phyloP scores from a whole-genome alignment of 2,888 invertebrate species.

The Halocaridina rubra region DNA sequence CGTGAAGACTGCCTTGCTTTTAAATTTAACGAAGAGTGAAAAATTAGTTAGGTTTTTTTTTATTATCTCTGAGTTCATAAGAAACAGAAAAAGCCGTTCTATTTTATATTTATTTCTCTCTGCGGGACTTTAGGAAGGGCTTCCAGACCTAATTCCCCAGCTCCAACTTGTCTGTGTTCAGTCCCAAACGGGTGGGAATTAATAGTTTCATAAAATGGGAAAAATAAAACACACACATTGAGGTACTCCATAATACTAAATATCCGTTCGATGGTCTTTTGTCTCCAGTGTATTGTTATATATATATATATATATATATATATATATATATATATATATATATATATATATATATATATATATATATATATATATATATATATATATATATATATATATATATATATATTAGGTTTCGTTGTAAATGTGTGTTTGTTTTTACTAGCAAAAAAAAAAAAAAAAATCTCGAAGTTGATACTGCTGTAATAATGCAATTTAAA shows the following conservation, averaged over 20 bases:
- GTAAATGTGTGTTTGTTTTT: not conserved
- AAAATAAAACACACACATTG: not conserved
- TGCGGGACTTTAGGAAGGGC: not conserved
- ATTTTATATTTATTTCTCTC: not conserved
- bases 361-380: not conserved
- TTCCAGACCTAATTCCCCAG: not conserved
- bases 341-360: conserved; percentile 20
- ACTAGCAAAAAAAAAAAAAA: not conserved
- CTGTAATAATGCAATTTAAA: not conserved
- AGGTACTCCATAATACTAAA: too few relatives aligned
- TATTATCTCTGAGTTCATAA: too few relatives aligned
- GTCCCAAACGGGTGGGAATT: not conserved
- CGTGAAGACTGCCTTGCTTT: too few relatives aligned
- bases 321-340: conserved; percentile 24
- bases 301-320: conserved; percentile 17
- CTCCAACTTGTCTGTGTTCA: too few relatives aligned
- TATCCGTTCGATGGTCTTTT: not conserved
- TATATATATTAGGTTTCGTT: not conserved
- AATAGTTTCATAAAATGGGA: not conserved
- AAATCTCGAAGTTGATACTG: not conserved
- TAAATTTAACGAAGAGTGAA: too few relatives aligned
- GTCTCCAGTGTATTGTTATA: not conserved
- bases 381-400: not conserved
- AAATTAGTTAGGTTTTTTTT: too few relatives aligned
- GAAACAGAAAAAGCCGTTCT: too few relatives aligned